Evolutionary conservation across 2,113 vertebrate species (phyloP).

Genomic region (Epinephelus cyanopodus): DNA sequence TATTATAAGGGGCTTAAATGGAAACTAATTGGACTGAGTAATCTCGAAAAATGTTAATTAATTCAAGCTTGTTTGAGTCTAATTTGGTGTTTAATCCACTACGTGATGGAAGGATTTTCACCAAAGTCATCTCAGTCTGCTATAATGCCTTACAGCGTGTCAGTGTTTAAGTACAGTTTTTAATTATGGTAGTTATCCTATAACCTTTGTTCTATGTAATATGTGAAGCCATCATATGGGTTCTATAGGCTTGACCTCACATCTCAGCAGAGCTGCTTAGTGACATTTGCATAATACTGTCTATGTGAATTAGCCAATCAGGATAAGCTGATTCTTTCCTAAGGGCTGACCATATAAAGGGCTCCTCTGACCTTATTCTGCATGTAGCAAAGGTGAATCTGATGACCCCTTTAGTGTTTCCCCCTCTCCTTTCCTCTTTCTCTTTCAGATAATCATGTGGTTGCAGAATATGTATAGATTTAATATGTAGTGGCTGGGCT

Average conservation of each 20-base stretch:
- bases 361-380: slow-evolving; percentile 16
- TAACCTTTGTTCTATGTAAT: slow-evolving; percentile 11
- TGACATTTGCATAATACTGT: slow-evolving; percentile 35
- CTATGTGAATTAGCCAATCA: background rate
- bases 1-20: slow-evolving; percentile 14
- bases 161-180: background rate
- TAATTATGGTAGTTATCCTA: slow-evolving; percentile 1
- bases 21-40: slow-evolving; percentile 32
- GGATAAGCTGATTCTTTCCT: background rate
- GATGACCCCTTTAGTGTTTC: background rate
- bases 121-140: background rate
- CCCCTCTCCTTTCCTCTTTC: background rate
- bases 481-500: background rate
- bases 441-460: background rate
- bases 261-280: slow-evolving; percentile 17
- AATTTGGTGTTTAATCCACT: slow-evolving; percentile 38
- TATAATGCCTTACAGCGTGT: background rate
- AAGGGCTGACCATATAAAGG: background rate
- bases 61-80: slow-evolving; percentile 30
- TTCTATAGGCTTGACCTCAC: slow-evolving; percentile 19
- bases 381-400: background rate
- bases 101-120: slow-evolving; percentile 22
- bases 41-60: slow-evolving; percentile 14
- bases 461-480: background rate
- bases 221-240: background rate